Evolutionary conservation across 2,797 vertebrate genomes (phyloP).

Genomic region (Hippocampus kuda): DNA sequence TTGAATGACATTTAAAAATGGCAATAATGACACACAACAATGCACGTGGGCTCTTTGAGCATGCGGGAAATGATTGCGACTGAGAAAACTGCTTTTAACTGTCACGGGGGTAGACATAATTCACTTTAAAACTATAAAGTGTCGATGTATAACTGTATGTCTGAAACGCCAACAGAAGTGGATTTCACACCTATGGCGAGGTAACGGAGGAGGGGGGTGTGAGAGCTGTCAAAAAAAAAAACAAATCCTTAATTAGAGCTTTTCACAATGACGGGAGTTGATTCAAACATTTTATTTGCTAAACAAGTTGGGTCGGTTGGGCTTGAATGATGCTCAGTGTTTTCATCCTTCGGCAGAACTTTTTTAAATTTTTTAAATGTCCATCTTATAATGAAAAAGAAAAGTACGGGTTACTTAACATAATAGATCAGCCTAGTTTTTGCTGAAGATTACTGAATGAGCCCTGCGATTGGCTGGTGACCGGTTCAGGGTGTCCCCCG

Average conservation of each 20-base stretch:
- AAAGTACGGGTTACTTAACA: not conserved
- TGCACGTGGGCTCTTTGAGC: not conserved
- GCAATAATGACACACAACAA: slow-evolving; percentile 1
- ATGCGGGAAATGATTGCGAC: not conserved
- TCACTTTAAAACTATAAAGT: not conserved
- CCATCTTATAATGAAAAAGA: not conserved
- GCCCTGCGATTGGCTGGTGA: no score
- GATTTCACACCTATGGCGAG: slow-evolving; percentile 2
- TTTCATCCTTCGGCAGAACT: not conserved
- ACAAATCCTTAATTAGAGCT: no score
- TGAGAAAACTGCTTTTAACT: slow-evolving; percentile 7
- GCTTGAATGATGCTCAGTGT: no score
- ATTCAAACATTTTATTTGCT: not conserved
- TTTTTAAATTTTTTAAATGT: not conserved
- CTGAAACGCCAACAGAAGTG: not conserved
- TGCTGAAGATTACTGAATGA: no score
- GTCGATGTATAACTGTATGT: not conserved
- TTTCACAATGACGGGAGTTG: not conserved
- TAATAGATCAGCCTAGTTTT: no score
- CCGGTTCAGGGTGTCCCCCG: no score
- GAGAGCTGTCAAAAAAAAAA: slow-evolving; percentile 14
- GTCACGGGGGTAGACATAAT: not conserved
- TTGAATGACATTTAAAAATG: slow-evolving; percentile 6
- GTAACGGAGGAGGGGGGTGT: not conserved
- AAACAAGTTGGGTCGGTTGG: not conserved